Conservation (phyloP, 2,888 invertebrate species). For the Lycaena phlaeas region DNA sequence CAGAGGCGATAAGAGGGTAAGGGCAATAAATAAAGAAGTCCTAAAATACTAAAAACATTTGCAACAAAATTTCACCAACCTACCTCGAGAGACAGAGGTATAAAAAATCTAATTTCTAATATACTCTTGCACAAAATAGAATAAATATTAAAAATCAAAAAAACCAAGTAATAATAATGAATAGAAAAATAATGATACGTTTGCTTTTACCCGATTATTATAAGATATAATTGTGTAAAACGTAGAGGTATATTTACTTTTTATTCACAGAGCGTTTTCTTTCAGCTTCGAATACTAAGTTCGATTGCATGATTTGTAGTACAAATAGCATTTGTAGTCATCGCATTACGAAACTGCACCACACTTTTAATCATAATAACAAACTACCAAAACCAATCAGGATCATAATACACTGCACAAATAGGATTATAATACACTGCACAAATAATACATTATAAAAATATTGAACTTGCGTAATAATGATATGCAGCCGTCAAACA, state of each 20-base stretch:
- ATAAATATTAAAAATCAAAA: too few relatives aligned
- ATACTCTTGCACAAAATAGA: too few relatives aligned
- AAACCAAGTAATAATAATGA: too few relatives aligned
- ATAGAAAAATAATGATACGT: too few relatives aligned
- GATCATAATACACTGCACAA: conserved; percentile 3
- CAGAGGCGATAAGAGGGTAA: too few relatives aligned
- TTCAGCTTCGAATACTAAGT: conserved; percentile 44
- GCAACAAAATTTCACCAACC: too few relatives aligned
- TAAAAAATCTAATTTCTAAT: too few relatives aligned
- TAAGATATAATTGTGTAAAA: conserved; percentile 30
- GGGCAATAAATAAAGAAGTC: too few relatives aligned
- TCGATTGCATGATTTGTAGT: conserved; percentile 45
- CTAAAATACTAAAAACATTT: too few relatives aligned
- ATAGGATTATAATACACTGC: conserved; percentile 6
- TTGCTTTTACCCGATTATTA: too few relatives aligned
- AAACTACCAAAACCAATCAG: not conserved
- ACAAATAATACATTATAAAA: not conserved
- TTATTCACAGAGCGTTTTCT: conserved; percentile 42
- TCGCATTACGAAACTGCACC: conserved; percentile 39
- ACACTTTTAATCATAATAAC: conserved; percentile 24
- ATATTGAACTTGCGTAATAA: conserved; percentile 1
- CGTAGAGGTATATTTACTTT: conserved; percentile 33
- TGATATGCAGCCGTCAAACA: conserved; percentile 5
- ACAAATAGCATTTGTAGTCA: conserved; percentile 32
- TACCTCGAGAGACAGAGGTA: too few relatives aligned